Evolutionary conservation across 1,140 invertebrate species (phyloP).

Genomic region (Drosophila parabipectinata): DNA sequence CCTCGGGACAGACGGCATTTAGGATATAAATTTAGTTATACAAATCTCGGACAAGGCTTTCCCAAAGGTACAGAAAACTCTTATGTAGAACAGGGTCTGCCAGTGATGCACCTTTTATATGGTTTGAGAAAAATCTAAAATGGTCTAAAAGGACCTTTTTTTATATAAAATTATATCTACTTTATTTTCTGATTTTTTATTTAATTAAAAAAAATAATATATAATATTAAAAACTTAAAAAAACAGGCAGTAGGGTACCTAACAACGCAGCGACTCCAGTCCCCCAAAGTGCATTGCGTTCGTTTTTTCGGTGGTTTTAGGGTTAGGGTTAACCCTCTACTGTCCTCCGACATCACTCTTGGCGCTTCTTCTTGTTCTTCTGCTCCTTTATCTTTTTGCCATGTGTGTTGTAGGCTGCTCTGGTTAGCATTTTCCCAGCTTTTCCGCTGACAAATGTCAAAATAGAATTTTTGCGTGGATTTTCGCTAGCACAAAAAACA

Average conservation of each 20-base stretch:
- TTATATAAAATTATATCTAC: background rate
- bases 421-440: constrained; percentile 10
- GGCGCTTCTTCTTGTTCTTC: constrained; percentile 5
- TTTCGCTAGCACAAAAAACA: constrained; percentile 41
- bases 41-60: constrained; percentile 64
- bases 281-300: constrained; percentile 61
- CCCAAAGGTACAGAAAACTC: constrained; percentile 54
- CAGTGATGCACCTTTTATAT: constrained; percentile 26
- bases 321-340: constrained; percentile 22
- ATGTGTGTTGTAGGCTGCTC: constrained; percentile 39
- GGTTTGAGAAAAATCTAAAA: constrained; percentile 7
- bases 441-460: constrained; percentile 70
- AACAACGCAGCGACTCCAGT: constrained; percentile 19
- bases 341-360: constrained; percentile 4
- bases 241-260: constrained; percentile 23
- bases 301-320: constrained; percentile 18
- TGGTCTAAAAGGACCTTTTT: background rate
- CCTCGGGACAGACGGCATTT: constrained; percentile 52
- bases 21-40: constrained; percentile 70
- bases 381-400: constrained; percentile 34
- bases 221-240: background rate
- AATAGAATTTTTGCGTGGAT: constrained; percentile 81
- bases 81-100: constrained; percentile 13
- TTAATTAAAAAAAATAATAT: no score
- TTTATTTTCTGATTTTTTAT: background rate